Evolutionary conservation across 1,140 invertebrate genomes (phyloP).

Genomic region (Dreissena rostriformis): DNA sequence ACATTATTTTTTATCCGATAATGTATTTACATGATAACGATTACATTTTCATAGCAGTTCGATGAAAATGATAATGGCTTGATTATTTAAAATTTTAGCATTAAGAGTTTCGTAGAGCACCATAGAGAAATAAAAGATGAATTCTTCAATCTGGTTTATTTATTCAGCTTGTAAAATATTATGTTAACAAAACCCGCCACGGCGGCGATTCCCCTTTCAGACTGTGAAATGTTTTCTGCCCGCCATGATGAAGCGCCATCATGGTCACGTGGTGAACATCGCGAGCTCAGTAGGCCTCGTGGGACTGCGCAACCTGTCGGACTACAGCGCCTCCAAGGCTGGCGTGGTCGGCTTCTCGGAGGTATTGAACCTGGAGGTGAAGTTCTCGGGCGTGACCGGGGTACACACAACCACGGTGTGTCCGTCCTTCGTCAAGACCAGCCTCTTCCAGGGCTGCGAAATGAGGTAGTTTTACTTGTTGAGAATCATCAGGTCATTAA

Average conservation of each 20-base stretch:
- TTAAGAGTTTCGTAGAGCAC: too few relatives aligned
- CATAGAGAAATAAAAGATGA: too few relatives aligned
- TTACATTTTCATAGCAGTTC: too few relatives aligned
- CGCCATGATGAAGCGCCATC: conserved; percentile 89
- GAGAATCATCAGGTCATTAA: too few relatives aligned
- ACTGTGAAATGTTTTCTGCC: conserved; percentile 86
- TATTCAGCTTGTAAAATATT: too few relatives aligned
- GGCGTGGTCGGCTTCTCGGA: conserved; percentile 96
- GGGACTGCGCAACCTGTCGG: conserved; percentile 89
- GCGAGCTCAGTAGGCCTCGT: conserved; percentile 92
- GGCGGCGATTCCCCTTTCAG: conserved; percentile 62
- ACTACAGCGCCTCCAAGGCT: conserved; percentile 93
- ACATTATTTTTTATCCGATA: too few relatives aligned
- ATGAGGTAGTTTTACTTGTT: conserved; percentile 66
- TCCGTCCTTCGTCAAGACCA: conserved; percentile 96
- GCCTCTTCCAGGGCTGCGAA: conserved; percentile 95
- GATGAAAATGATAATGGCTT: too few relatives aligned
- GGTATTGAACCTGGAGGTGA: conserved; percentile 82
- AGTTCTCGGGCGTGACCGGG: conserved; percentile 81
- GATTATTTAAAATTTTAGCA: too few relatives aligned
- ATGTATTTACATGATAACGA: too few relatives aligned
- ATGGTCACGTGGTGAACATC: conserved; percentile 97
- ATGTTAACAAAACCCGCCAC: too few relatives aligned
- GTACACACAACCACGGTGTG: conserved; percentile 94
- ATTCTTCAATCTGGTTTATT: too few relatives aligned